Evolutionary conservation across 2,797 vertebrate genomes (phyloP), one percentile per base, ranked within the genome.

Genomic region (Echiichthys vipera): DNA sequence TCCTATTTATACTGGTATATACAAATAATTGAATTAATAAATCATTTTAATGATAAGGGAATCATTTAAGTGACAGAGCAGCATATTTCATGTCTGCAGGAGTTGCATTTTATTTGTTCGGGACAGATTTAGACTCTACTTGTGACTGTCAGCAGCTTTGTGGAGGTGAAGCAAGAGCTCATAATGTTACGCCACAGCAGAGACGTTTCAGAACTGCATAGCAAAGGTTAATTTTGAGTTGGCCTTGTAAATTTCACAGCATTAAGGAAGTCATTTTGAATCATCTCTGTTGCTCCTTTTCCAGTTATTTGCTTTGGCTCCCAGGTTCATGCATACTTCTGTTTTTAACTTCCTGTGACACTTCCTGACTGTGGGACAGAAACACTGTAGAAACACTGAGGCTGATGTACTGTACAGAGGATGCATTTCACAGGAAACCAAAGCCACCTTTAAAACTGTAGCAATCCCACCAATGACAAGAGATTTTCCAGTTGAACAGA

Each of bases 271-370:
- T 82, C 9, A 12, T 43, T 58, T 40, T 78, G 55, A 79, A 17
- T 84, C 50, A 61, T 43, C 22, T 56, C 22, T 47, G 18, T 42
- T 57, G 56, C 25, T n/a, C n/a, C 61, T 45, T 75, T 66, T 71
- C 65, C 76, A 76, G 2, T 8, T 61, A 47, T 78, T 74, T 71
- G 24, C 13, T 77, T 77, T 78, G 64, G 62, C 45, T 63, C 55
- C 29, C 13, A 39, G 8, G 20, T 55, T 77, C 15, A 57, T 3
- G 0, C 39, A 55, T 67, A 81, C 77, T 91, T 92, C 85, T 88
- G 71, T 75, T 89, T 92, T 88, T 74, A 73, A 83, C 77, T 89
- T 89, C 70, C 77, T 81, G 63, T 79, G 3, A 59, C 37, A 77
- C 66, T 73, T 74, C 59, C 70, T 65, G 37, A 53, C 57, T 65